Evolutionary conservation across 1,140 invertebrate genomes (phyloP).

Genomic region (Drosophila sulfurigaster): DNA sequence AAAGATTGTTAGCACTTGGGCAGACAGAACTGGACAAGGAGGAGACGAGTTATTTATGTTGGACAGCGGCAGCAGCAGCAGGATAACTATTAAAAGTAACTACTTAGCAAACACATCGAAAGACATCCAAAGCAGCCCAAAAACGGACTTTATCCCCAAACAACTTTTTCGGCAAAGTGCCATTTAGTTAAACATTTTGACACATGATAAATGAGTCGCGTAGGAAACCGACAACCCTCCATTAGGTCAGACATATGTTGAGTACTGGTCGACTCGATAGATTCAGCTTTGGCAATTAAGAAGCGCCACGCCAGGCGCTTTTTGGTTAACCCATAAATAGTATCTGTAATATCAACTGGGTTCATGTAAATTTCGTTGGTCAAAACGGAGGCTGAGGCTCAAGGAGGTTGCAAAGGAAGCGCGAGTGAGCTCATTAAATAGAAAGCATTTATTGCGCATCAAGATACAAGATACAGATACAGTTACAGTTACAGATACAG

Average conservation of each 20-base stretch:
- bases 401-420: neutral
- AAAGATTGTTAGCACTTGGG: constrained; percentile 78
- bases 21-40: neutral
- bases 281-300: constrained; percentile 62
- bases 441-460: constrained; percentile 81
- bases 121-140: constrained; percentile 6
- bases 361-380: constrained; percentile 45
- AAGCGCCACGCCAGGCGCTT: constrained; percentile 48
- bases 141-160: constrained; percentile 8
- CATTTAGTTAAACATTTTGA: constrained; percentile 80
- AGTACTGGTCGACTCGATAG: constrained; percentile 11
- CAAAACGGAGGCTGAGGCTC: neutral
- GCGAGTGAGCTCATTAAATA: constrained; percentile 75
- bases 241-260: constrained; percentile 63
- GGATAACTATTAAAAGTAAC: constrained; percentile 80
- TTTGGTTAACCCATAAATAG: constrained; percentile 68
- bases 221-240: constrained; percentile 56
- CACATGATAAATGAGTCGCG: constrained; percentile 81
- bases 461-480: constrained; percentile 61
- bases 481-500: constrained; percentile 28
- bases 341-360: constrained; percentile 30
- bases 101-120: constrained; percentile 75
- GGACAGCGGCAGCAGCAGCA: constrained; percentile 53
- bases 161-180: constrained; percentile 77
- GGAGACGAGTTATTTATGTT: constrained; percentile 72